Evolutionary conservation across 2,888 invertebrate genomes (phyloP).

Genomic region (Phyllotreta cruciferae): DNA sequence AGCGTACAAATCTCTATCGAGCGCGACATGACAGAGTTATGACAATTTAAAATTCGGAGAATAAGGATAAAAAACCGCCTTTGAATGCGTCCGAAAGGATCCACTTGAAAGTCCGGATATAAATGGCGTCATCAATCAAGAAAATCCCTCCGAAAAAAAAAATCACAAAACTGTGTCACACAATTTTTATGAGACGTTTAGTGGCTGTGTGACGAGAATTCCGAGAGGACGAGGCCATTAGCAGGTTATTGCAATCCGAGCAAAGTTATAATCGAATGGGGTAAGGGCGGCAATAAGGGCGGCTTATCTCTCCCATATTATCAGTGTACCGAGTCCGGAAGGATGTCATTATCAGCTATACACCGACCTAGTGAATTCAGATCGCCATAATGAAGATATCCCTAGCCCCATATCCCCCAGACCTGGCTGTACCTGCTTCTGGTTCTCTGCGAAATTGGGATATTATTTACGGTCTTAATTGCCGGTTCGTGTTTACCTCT

Average conservation of each 20-base stretch:
- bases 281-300: conserved; percentile 39
- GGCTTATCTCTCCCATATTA: conserved; percentile 55
- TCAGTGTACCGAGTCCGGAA: conserved; percentile 55
- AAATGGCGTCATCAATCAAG: conserved; percentile 20
- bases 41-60: conserved; percentile 15
- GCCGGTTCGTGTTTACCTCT: conserved; percentile 9
- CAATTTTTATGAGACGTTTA: conserved; percentile 27
- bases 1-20: conserved; percentile 6
- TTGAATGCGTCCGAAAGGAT: conserved; percentile 18
- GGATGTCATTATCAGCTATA: conserved; percentile 55
- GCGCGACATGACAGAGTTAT: conserved; percentile 7
- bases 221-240: conserved; percentile 26
- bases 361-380: conserved; percentile 48
- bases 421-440: conserved; percentile 15
- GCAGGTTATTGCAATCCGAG: conserved; percentile 31
- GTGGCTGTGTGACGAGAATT: conserved; percentile 23
- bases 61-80: conserved; percentile 37
- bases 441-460: conserved; percentile 23
- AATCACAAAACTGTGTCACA: conserved; percentile 26
- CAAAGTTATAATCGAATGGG: conserved; percentile 32
- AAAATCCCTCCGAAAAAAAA: conserved; percentile 18
- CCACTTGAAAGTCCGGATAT: conserved; percentile 2
- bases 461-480: conserved; percentile 24
- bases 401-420: conserved; percentile 19
- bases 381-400: conserved; percentile 39